phyloP scores from a whole-genome alignment of 2,797 vertebrate species.

The Otus scops region DNA sequence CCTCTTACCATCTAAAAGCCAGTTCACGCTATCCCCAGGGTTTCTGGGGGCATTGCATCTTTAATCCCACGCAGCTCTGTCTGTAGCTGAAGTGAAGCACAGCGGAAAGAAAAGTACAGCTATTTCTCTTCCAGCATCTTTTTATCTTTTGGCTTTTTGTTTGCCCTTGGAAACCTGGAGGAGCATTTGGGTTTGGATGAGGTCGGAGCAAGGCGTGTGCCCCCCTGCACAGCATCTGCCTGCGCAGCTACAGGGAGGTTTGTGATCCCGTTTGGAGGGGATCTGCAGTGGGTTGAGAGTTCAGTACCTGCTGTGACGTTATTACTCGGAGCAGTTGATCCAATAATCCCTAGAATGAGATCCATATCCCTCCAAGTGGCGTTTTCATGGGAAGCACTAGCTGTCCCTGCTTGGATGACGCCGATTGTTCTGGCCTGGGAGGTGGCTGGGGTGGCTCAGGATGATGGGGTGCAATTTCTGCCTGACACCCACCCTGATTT shows the following conservation, averaged over 20 bases:
- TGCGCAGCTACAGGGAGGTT: rapidly evolving
- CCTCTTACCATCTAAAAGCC: not conserved
- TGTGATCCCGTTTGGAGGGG: rapidly evolving
- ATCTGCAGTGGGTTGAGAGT: not conserved
- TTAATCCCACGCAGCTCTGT: not conserved
- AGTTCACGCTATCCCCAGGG: not conserved
- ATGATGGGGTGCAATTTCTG: not conserved
- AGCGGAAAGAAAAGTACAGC: not conserved
- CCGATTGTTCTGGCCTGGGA: not conserved
- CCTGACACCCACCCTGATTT: not conserved
- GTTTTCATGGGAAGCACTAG: not conserved
- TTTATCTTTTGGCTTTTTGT: not conserved
- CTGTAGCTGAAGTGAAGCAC: not conserved
- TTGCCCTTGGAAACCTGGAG: not conserved
- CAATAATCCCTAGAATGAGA: not conserved
- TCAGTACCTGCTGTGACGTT: rapidly evolving
- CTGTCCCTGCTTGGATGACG: too few relatives aligned
- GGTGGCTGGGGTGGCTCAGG: not conserved
- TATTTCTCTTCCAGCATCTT: not conserved
- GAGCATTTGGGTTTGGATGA: not conserved
- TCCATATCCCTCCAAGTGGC: not conserved
- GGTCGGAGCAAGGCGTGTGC: rapidly evolving
- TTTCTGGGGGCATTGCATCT: not conserved
- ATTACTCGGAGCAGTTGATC: rapidly evolving
- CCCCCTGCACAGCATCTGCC: rapidly evolving